These are phyloP conservation scores for Celastrina argiolus DNA, from an alignment of 2,888 invertebrate genomes.

Conservation along the genomic window DNA sequence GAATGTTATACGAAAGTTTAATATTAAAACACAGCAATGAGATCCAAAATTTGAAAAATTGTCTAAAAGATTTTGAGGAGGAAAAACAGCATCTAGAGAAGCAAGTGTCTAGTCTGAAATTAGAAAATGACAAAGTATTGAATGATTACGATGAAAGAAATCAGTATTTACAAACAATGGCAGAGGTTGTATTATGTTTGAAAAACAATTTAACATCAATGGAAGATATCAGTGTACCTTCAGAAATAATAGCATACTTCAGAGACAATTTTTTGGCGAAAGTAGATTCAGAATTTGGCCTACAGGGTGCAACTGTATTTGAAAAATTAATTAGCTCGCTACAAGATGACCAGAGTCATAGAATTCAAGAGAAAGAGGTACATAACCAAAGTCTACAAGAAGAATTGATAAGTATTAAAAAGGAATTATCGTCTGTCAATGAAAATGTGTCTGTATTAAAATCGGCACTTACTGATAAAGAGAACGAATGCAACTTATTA, in stretches of 20 bases:
- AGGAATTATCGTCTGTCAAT: constrained; percentile 45
- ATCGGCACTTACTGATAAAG: constrained; percentile 47
- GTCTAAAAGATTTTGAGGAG: constrained; percentile 54
- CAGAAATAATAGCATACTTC: constrained; percentile 40
- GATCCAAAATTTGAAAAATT: constrained; percentile 59
- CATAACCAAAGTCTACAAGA: constrained; percentile 44
- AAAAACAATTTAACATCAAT: constrained; percentile 43
- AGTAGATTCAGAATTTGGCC: constrained; percentile 51
- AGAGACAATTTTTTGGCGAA: constrained; percentile 49
- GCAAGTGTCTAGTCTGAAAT: constrained; percentile 40
- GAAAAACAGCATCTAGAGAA: constrained; percentile 42
- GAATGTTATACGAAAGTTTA: constrained; percentile 53
- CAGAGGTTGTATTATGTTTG: constrained; percentile 42
- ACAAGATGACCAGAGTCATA: constrained; percentile 42
- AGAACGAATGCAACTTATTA: constrained; percentile 53
- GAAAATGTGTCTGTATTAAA: constrained; percentile 47
- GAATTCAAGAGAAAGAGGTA: constrained; percentile 40
- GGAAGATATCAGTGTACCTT: constrained; percentile 32
- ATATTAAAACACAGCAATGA: constrained; percentile 53
- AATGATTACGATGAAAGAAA: constrained; percentile 47
- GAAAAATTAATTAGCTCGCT: constrained; percentile 45
- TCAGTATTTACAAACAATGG: constrained; percentile 39
- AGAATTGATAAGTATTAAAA: constrained; percentile 41
- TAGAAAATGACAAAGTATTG: constrained; percentile 41
- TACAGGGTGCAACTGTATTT: constrained; percentile 44